Conservation (phyloP, 2,797 vertebrate genomes). For the Peromyscus aztecus region DNA sequence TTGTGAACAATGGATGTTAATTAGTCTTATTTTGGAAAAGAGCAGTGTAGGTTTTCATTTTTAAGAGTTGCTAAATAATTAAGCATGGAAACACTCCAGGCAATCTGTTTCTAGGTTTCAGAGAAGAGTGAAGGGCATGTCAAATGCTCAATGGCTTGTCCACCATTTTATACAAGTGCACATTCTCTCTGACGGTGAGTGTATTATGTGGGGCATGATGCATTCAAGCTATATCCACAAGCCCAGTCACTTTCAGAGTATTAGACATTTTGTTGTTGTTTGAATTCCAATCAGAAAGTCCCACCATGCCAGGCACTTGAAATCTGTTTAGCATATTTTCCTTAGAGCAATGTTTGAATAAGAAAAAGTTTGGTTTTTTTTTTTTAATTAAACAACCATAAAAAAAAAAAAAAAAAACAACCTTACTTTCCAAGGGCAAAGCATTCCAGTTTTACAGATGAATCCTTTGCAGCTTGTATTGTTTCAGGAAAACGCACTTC, state of each 20-base stretch:
- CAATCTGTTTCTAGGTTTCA: slow-evolving; percentile 17
- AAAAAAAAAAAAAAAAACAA: slow-evolving; percentile 27
- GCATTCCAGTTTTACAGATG: slow-evolving; percentile 87
- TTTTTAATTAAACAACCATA: slow-evolving; percentile 47
- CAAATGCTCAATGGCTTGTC: neutral
- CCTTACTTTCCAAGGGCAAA: slow-evolving; percentile 91
- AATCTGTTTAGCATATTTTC: slow-evolving; percentile 13
- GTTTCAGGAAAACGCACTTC: slow-evolving; percentile 96
- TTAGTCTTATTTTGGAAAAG: slow-evolving; percentile 45
- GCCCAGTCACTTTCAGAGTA: neutral
- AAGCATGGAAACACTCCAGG: slow-evolving; percentile 28
- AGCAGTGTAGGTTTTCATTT: neutral
- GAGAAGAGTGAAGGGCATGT: neutral
- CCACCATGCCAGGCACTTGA: neutral
- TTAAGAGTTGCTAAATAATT: slow-evolving; percentile 36
- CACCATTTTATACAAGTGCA: neutral
- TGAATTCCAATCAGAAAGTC: slow-evolving; percentile 21
- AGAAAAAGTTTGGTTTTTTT: neutral
- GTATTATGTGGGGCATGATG: neutral
- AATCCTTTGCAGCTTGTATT: slow-evolving; percentile 92
- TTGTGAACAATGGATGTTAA: slow-evolving; percentile 45
- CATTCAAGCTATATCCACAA: neutral
- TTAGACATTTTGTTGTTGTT: neutral
- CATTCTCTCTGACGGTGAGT: accelerated
- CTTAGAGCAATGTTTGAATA: slow-evolving; percentile 45